Evolutionary conservation across 1,140 invertebrate genomes (phyloP), one percentile per base, ranked within the genome.

Genomic region (Lerema accius): DNA sequence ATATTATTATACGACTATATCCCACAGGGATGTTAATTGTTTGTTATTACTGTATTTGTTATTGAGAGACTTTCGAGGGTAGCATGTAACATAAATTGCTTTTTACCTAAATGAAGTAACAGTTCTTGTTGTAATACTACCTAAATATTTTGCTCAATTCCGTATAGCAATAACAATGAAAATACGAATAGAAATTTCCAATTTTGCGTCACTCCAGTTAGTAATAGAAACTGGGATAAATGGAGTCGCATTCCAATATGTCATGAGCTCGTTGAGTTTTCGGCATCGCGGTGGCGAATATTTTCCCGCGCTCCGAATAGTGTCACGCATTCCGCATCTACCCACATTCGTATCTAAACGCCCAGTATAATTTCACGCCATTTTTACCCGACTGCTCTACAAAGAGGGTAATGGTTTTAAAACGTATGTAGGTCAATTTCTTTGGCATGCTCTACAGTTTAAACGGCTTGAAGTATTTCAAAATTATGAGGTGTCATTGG

Each of bases 221-320:
- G 85, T 85, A 89, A 89, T 90, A 87, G 88, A 85, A 90, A 86
- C 75, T 80, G 84, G 75, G 76, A 90, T 90, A 90, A 90, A 90
- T 90, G 85, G 88, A 86, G 88, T 87, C 88, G 79, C 84, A 90
- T 90, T 86, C 88, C 88, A 84, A 90, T 90, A 90, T 90, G 88
- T 90, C 88, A 89, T 83, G 69, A 80, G 76, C 76, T 73, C 76
- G 69, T 89, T 76, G 80, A 84, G 76, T 78, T 84, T 84, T 80
- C 65, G 76, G 76, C 67, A 71, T 77, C 85, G 74, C 75, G 60
- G 73, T 42, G 63, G 63, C 63, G 28, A 58, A 59, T 59, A 59
- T 59, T 46, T 43, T 58, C 62, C 63, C 32, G 72, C 39, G 16
- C 28, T 46, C 15, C 42, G 16, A 48, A 78, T 78, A 69, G 69